Evolutionary conservation across 2,113 vertebrate genomes (phyloP).

Genomic region (Myiozetetes cayanensis): DNA sequence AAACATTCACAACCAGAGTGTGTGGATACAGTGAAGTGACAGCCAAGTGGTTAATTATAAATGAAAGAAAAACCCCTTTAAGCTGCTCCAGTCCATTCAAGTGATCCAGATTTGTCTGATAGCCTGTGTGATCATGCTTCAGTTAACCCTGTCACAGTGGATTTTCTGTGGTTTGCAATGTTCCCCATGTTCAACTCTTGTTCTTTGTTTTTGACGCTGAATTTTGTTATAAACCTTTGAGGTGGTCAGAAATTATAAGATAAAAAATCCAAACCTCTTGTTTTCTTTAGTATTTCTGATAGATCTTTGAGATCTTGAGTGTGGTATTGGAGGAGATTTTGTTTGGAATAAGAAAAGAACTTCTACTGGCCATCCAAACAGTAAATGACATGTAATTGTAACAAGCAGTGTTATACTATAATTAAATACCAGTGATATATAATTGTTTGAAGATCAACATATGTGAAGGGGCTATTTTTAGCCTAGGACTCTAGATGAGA

Average conservation of each 20-base stretch:
- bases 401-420: neutral
- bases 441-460: neutral
- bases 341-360: neutral
- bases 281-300: neutral
- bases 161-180: slow-evolving; percentile 1
- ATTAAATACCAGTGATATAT: neutral
- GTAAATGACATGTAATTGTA: neutral
- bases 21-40: neutral
- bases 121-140: slow-evolving; percentile 41
- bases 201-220: neutral
- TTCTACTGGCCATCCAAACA: neutral
- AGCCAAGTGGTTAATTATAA: slow-evolving; percentile 59
- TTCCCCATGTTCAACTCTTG: neutral
- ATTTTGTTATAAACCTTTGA: slow-evolving; percentile 14
- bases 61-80: slow-evolving; percentile 51
- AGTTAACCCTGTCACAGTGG: slow-evolving; percentile 42
- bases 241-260: neutral
- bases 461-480: neutral
- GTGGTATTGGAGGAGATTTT: neutral
- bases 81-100: slow-evolving; percentile 24
- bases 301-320: neutral
- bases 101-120: slow-evolving; percentile 44
- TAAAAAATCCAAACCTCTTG: neutral
- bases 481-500: neutral
- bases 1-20: neutral